These are phyloP conservation scores for Apotomis capreana DNA, from an alignment of 2,888 invertebrate genomes.

Conservation along the genomic window DNA sequence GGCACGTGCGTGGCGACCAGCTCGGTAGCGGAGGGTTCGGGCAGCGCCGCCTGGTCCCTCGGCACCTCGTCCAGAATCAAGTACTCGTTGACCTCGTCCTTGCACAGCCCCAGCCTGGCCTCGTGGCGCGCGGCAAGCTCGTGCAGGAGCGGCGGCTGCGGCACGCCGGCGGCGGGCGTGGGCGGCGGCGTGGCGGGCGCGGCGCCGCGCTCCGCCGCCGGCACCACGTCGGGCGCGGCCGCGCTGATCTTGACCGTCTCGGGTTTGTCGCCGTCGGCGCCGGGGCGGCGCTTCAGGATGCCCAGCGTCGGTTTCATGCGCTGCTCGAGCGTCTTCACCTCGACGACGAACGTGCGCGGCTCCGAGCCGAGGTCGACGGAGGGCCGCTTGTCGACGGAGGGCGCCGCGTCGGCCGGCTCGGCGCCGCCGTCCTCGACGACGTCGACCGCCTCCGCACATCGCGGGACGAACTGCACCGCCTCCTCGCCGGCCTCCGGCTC, in stretches of 20 bases:
- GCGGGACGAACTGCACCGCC: conserved; percentile 80
- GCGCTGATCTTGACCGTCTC: conserved; percentile 52
- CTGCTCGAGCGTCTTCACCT: conserved; percentile 68
- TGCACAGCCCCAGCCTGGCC: conserved; percentile 49
- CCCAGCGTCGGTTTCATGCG: conserved; percentile 72
- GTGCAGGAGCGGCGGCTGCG: conserved; percentile 52
- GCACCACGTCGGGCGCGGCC: conserved; percentile 61
- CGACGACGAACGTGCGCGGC: conserved; percentile 71
- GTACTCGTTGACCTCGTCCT: conserved; percentile 63
- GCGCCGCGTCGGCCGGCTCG: conserved; percentile 53
- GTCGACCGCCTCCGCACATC: conserved; percentile 81
- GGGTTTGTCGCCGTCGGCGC: conserved; percentile 52
- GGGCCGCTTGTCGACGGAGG: conserved; percentile 46
- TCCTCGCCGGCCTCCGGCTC: conserved; percentile 77
- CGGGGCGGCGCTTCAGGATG: conserved; percentile 60
- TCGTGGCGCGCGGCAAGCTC: conserved; percentile 52
- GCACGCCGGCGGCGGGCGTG: conserved; percentile 51
- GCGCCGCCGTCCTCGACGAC: conserved; percentile 82
- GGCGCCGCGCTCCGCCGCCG: conserved; percentile 50
- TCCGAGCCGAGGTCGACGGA: conserved; percentile 63
- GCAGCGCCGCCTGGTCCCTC: conserved; percentile 62
- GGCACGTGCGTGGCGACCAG: conserved; percentile 42
- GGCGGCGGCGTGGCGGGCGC: conserved; percentile 54
- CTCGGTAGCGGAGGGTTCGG: conserved; percentile 67
- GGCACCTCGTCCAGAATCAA: conserved; percentile 67